These are phyloP conservation scores for Tiphia femorata DNA, from an alignment of 2,888 invertebrate genomes.

Conservation along the genomic window DNA sequence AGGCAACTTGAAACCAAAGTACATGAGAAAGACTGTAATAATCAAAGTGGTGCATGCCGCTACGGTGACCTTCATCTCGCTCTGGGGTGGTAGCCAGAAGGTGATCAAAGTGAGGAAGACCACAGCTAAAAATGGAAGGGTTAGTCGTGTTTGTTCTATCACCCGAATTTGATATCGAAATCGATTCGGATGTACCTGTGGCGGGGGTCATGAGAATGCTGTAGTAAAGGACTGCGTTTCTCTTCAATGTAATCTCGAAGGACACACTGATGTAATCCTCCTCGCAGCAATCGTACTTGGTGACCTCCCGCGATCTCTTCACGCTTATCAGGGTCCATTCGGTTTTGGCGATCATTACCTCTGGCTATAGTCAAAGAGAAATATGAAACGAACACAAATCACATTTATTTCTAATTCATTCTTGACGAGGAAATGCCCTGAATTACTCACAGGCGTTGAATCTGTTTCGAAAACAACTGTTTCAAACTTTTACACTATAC, in stretches of 20 bases:
- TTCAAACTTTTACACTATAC: too few relatives aligned
- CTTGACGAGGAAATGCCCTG: too few relatives aligned
- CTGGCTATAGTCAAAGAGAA: too few relatives aligned
- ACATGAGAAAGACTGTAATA: slow-evolving; percentile 75
- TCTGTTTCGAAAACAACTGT: neutral
- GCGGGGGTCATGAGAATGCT: slow-evolving; percentile 76
- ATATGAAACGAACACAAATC: too few relatives aligned
- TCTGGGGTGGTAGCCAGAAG: slow-evolving; percentile 78
- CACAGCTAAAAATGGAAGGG: slow-evolving; percentile 69
- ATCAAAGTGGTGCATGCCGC: slow-evolving; percentile 74
- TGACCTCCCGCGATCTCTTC: slow-evolving; percentile 62
- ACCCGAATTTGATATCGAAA: neutral
- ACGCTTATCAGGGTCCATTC: slow-evolving; percentile 71
- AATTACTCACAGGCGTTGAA: too few relatives aligned
- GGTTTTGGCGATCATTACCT: slow-evolving; percentile 59
- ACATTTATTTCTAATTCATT: too few relatives aligned
- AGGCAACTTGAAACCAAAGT: slow-evolving; percentile 74
- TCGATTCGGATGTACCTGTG: slow-evolving; percentile 65
- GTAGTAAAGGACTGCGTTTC: slow-evolving; percentile 74
- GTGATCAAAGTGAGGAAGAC: slow-evolving; percentile 73
- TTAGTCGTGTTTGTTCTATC: neutral
- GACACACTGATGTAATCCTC: slow-evolving; percentile 73
- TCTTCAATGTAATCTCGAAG: slow-evolving; percentile 70
- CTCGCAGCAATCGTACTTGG: slow-evolving; percentile 71
- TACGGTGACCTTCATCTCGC: slow-evolving; percentile 76